Evolutionary conservation across 2,113 vertebrate species (phyloP), one percentile per base, ranked within the genome.

Genomic region (Malurus melanocephalus): DNA sequence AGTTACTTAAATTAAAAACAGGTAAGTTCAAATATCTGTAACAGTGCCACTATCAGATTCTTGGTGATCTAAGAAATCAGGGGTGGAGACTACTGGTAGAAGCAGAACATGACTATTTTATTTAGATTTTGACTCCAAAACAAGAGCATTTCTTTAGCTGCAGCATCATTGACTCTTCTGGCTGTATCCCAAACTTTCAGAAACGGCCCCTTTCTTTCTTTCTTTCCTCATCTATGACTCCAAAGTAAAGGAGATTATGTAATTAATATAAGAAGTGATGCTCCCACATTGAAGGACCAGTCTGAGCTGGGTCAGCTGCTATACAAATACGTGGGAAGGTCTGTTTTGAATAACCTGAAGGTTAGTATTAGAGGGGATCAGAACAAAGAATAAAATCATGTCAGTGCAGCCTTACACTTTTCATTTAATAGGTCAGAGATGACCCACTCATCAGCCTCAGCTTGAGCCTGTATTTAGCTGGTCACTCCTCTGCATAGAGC

Each of bases 391-490:
- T 6, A 84, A 60, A 92, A 77, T 62, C 69, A 69, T 16, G 26
- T 57, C 80, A 57, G 5, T 11, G 32, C 67, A 81, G 46, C 42
- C 87, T 81, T 18, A 55, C 1, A 2, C 11, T 85, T 77, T 55
- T 42, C 32, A 72, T 78, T 85, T 65, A 72, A 52, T 68, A 90
- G 60, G 43, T 76, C 77, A 88, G 73, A 71, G 32, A 75, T 49
- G 73, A 86, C 67, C 90, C 28, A 65, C 13, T 81, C 73, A 42
- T 32, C 48, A 59, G 64, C 24, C 56, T 71, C 43, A 76, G 64
- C 59, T 28, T n/a, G 3, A 94, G 46, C 51, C 86, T 77, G 56
- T 71, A 84, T 80, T 95, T 87, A 90, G 55, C 10, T 79, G 80
- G 80, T 89, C 59, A 75, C 51, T 73, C 74, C 78, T 71, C 69